Base-by-base conservation (phyloP, 2,888 invertebrate genomes). In the Allygus modestus region DNA sequence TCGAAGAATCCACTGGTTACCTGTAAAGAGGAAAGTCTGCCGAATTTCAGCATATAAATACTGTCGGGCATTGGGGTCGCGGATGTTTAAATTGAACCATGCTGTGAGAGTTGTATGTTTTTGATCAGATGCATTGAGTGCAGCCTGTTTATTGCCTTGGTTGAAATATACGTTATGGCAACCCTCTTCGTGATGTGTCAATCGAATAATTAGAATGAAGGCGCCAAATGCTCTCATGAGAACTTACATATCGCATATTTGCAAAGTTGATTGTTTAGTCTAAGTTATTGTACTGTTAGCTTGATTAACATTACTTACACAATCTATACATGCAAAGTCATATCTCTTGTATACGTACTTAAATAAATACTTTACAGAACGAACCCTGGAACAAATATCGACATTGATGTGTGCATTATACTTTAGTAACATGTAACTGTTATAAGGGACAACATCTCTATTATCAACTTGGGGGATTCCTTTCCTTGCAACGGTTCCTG, bases 291-390 rank as follows among this genome's bases (percentile, higher is more conserved):
- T 58, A 4, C 31, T 7, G 9, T 37, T 43, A 58, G 69, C 31
- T 51, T 77, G 51, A 9, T 41, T 46, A 23, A 61, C 75, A 61
- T 23, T 20, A 20, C 17, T 37, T 37, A 33, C n/a, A 33, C 2
- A 83, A 17, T 43, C n/a, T 4, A 58, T 61, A 15, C 31, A 75
- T 73, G 31, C 82, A 0, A 54, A 58, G 37, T 85, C 86, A 28
- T 86, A 83, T 0, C 84, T 82, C 61, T 86, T 86, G n/a, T n/a
- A n/a, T n/a, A n/a, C n/a, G n/a, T n/a, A n/a, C n/a, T n/a, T n/a
- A n/a, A n/a, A n/a, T n/a, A 85, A 20, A 26, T 86, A 86, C 41
- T 84, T 85, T 0, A 85, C 83, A 12, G 84, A 77, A 20, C 65
- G 82, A 0, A 86, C 69, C 7, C 31, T 82, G 4, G 86, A 81